These are phyloP conservation scores for Cryptoleucopteryx plumbea DNA, from an alignment of 2,113 vertebrate genomes.

Conservation along the genomic window DNA sequence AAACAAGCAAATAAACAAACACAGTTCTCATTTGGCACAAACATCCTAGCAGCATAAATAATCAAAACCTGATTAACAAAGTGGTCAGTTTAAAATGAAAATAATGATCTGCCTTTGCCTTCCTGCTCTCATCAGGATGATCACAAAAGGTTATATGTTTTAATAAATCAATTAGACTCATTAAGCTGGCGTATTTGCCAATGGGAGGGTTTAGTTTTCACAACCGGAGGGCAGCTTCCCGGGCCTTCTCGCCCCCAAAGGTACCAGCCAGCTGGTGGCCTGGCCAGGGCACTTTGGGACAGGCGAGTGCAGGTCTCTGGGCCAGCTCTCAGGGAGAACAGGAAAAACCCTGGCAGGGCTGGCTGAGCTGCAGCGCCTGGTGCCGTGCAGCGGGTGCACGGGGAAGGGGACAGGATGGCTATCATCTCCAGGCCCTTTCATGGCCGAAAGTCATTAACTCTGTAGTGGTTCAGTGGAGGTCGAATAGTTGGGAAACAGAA, in stretches of 20 bases:
- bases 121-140: constrained; percentile 7
- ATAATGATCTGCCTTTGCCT: constrained; percentile 12
- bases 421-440: not conserved
- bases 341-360: not conserved
- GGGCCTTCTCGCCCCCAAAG: accelerated
- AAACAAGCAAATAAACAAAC: not conserved
- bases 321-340: not conserved
- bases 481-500: not conserved
- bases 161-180: constrained; percentile 15
- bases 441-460: not conserved
- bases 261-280: accelerated
- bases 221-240: not conserved
- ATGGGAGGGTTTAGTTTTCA: not conserved
- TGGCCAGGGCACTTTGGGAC: accelerated
- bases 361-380: accelerated
- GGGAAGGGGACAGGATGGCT: accelerated
- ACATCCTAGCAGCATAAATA: constrained; percentile 32
- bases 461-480: not conserved
- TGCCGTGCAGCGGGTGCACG: too few relatives aligned
- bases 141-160: constrained; percentile 18
- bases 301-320: accelerated
- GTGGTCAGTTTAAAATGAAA: constrained; percentile 40
- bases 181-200: not conserved
- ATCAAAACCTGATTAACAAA: constrained; percentile 37
- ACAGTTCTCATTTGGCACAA: not conserved